Base-by-base conservation (phyloP, 2,797 vertebrate genomes). In the Poliocrania exsul region DNA sequence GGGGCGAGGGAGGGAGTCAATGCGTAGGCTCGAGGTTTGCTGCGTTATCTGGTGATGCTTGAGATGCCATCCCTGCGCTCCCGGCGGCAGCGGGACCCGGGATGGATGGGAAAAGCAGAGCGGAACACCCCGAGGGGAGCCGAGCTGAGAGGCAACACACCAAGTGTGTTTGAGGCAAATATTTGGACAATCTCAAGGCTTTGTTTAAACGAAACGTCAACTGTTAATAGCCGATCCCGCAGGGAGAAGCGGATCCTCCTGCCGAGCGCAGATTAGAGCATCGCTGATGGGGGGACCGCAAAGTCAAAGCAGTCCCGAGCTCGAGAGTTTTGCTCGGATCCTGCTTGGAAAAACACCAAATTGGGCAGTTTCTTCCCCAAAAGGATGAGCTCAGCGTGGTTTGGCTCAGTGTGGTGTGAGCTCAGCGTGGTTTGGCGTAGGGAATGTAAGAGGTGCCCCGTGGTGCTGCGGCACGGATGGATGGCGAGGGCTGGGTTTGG, bases 131-230 rank as follows among this genome's bases (percentile, higher is more conserved):
- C 11, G 28, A 71, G 80, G 72, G 72, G 79, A 81, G 88, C 71
- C 2, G 18, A 84, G 90, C 91, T 2, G 88, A 90, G 83, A 92
- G 91, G 88, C 79, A 66, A 77, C 88, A 80, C 83, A 65, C 56
- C 0, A 10, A 82, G 77, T 10, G 54, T 93, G 81, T 93, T 94
- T 81, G 93, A 94, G 85, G 87, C 95, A 97, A 96, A 96, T 96
- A 96, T 97, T 97, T 96, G 92, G 95, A 95, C 94, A 94, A 85
- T 91, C 83, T 94, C 42, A n/a, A 87, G 91, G 85, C 92, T 96
- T 93, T 95, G 94, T 93, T 96, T 92, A 93, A 96, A 86, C 28
- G 17, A 65, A 90, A 72, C 61, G 20, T 93, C 81, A 23, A 37
- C 83, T 74, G 87, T 69, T 97, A 97, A 96, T 95, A 93, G 88